A percentile compares a stretch with the other conserved stretches of the same genome.
These are phyloP conservation scores for Cheilosia pagana DNA, from an alignment of 2,888 invertebrate species.

Conservation along the genomic window DNA sequence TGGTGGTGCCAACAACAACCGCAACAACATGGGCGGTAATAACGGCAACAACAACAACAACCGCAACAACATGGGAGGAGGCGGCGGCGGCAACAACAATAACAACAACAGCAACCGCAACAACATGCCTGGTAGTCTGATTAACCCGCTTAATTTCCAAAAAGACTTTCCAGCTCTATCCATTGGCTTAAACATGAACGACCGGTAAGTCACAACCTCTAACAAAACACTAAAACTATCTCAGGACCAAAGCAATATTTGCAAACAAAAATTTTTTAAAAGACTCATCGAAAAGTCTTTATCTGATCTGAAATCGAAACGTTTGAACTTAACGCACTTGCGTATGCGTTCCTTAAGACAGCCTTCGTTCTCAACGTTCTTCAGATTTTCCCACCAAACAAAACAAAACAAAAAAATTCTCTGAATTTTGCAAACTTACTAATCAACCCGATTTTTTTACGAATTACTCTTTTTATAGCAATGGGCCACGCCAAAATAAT, in stretches of 20 bases:
- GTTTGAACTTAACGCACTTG: constrained; percentile 11
- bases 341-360: constrained; percentile 39
- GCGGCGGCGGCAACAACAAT: constrained; percentile 75
- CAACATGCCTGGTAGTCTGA: constrained; percentile 56
- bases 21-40: constrained; percentile 54
- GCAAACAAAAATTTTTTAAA: not conserved
- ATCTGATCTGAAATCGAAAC: constrained; percentile 29
- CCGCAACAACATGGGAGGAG: constrained; percentile 78
- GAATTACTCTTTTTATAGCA: constrained; percentile 79
- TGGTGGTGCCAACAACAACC: constrained; percentile 79
- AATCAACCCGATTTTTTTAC: constrained; percentile 72
- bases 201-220: constrained; percentile 55
- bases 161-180: constrained; percentile 81
- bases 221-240: not conserved
- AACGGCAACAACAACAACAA: constrained; percentile 30
- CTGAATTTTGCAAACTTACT: constrained; percentile 52
- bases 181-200: constrained; percentile 56
- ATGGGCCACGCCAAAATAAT: constrained; percentile 80
- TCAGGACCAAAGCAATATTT: constrained; percentile 1
- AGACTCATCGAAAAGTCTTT: constrained; percentile 22
- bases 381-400: constrained; percentile 25
- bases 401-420: constrained; percentile 22
- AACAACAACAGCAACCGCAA: constrained; percentile 76
- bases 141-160: constrained; percentile 77
- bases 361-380: constrained; percentile 27